Percentiles rank a stretch among this genome's conserved stretches.
These are phyloP conservation scores for Caenorhabditis macrosperma DNA, from an alignment of 2,888 invertebrate species.

Conservation along the genomic window DNA sequence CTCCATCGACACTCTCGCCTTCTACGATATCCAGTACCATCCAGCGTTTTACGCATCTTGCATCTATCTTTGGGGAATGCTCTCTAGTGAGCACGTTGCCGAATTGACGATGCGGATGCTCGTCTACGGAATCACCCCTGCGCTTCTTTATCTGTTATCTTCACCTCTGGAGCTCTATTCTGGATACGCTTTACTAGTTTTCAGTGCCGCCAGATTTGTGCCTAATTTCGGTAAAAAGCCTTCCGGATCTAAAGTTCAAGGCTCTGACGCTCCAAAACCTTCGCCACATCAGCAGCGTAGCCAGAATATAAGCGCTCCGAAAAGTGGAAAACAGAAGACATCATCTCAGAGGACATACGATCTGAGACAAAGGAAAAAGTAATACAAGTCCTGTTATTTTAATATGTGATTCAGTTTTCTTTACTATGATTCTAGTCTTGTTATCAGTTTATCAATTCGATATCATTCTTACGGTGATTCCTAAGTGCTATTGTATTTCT, in stretches of 20 bases:
- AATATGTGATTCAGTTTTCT: neutral
- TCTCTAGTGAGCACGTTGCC: neutral
- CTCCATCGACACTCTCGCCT: constrained; percentile 10
- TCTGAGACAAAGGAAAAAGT: neutral
- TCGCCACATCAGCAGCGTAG: neutral
- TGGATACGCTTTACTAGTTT: constrained; percentile 16
- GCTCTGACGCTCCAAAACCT: neutral
- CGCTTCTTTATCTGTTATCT: constrained; percentile 9
- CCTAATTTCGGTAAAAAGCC: neutral
- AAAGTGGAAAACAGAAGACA: neutral
- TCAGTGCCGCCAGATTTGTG: constrained; percentile 26
- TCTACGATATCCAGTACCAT: constrained; percentile 31
- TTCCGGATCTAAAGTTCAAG: neutral
- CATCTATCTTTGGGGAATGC: constrained; percentile 31
- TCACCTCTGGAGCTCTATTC: constrained; percentile 34
- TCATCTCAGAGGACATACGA: neutral
- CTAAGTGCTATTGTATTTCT: neutral
- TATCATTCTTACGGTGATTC: neutral
- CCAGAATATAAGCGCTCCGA: neutral
- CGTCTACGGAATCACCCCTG: constrained; percentile 36
- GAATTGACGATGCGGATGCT: constrained; percentile 24
- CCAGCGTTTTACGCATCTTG: constrained; percentile 31
- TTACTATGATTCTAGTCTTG: neutral
- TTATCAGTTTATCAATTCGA: neutral
- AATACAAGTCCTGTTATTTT: neutral